Conservation (phyloP, 2,888 invertebrate genomes). For the Hypolimnas misippus region DNA sequence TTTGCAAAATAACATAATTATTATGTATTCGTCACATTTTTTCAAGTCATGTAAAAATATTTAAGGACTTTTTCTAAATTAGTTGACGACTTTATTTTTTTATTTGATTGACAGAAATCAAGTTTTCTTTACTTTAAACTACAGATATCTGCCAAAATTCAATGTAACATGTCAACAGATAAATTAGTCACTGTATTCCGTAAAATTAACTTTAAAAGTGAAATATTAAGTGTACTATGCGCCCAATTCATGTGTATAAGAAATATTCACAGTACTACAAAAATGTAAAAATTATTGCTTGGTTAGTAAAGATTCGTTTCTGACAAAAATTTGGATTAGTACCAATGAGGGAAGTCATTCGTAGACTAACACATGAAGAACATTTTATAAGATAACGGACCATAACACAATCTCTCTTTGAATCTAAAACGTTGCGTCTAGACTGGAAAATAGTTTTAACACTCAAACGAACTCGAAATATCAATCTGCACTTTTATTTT, state of each 20-base stretch:
- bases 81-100: no score
- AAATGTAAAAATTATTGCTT: conserved; percentile 75
- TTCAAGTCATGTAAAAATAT: no score
- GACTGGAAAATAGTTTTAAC: not conserved
- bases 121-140: no score
- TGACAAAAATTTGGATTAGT: not conserved
- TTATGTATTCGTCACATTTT: no score
- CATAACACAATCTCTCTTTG: not conserved
- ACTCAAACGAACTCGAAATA: not conserved
- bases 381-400: conserved; percentile 1
- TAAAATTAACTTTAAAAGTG: conserved; percentile 52
- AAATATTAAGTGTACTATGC: conserved; percentile 67
- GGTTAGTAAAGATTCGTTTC: conserved; percentile 50
- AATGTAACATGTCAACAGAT: not conserved
- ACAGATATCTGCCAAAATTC: conserved; percentile 13
- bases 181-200: conserved; percentile 43
- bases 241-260: conserved; percentile 65
- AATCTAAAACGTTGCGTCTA: conserved; percentile 6
- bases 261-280: conserved; percentile 74
- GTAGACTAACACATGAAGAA: not conserved
- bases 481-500: conserved; percentile 38
- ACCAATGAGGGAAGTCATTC: not conserved
- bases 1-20: no score
- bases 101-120: no score
- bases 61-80: no score